Evolutionary conservation across 1,140 invertebrate genomes (phyloP).

Genomic region (Temnothorax longispinosus): DNA sequence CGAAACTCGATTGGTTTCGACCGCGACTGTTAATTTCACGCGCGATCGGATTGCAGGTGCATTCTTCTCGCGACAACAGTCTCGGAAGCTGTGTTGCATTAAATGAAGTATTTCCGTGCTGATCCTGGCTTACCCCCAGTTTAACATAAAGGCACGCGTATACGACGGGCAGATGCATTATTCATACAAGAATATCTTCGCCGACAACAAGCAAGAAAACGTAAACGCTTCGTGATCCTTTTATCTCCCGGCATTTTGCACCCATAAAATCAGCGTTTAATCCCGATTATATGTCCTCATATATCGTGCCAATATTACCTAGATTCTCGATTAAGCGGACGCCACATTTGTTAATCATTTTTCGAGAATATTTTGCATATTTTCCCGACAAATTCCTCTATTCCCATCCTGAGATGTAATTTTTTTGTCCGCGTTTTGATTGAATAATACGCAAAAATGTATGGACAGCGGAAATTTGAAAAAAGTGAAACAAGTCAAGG

Average conservation of each 20-base stretch:
- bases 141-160: slow-evolving; percentile 28
- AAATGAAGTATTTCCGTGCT: slow-evolving; percentile 5
- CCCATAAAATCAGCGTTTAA: slow-evolving; percentile 1
- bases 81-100: not conserved
- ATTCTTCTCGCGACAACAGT: not conserved
- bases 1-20: not conserved
- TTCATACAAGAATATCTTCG: slow-evolving; percentile 28
- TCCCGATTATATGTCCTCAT: not conserved
- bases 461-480: not conserved
- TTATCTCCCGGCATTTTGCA: slow-evolving; percentile 19
- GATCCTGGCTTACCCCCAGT: slow-evolving; percentile 15
- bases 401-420: not conserved
- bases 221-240: slow-evolving; percentile 24
- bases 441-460: not conserved
- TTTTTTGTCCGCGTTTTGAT: not conserved
- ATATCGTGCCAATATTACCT: not conserved
- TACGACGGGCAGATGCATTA: slow-evolving; percentile 24
- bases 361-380: not conserved
- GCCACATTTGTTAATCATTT: not conserved
- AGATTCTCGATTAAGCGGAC: not conserved
- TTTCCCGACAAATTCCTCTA: not conserved
- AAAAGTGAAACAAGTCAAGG: not conserved
- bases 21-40: not conserved
- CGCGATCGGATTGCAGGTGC: not conserved
- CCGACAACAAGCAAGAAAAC: slow-evolving; percentile 38